These are phyloP conservation scores for Empidonax traillii DNA, from an alignment of 2,113 vertebrate species.

Conservation along the genomic window DNA sequence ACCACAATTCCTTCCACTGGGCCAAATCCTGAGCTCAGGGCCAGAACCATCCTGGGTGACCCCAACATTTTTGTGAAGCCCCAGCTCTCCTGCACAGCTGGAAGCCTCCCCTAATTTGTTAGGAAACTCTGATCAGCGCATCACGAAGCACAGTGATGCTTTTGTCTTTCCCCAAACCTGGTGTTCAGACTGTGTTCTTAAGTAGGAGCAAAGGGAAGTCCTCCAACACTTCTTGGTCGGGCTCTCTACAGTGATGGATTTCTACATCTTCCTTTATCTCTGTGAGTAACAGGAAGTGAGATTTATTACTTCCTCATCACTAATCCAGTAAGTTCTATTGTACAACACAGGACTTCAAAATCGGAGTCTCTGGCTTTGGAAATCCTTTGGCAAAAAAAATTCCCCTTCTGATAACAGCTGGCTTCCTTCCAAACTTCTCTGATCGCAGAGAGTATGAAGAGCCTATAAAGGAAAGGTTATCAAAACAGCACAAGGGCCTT, in stretches of 20 bases:
- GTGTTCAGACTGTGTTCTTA: not conserved
- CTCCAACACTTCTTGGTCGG: not conserved
- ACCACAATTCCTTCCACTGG: not conserved
- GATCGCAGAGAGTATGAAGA: fast-evolving
- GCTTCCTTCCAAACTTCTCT: not conserved
- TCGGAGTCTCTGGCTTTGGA: not conserved
- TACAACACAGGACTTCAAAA: not conserved
- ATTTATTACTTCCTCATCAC: not conserved
- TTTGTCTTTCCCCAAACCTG: not conserved
- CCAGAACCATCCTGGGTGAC: not conserved
- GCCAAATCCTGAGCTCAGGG: not conserved
- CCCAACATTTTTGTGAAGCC: fast-evolving
- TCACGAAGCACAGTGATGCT: not conserved
- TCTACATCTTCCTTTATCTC: not conserved
- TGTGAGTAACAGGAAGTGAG: slow-evolving; percentile 3
- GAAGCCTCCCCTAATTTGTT: not conserved
- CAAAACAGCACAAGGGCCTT: not conserved
- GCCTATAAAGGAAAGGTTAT: not conserved
- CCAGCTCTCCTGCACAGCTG: not conserved
- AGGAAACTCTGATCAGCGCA: not conserved
- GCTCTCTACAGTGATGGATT: not conserved
- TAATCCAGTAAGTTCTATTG: not conserved
- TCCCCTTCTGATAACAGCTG: not conserved
- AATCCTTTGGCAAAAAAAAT: not conserved
- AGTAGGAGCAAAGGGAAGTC: not conserved